These are phyloP conservation scores for Acanthurus tractus DNA, from an alignment of 2,797 vertebrate species.

Conservation along the genomic window DNA sequence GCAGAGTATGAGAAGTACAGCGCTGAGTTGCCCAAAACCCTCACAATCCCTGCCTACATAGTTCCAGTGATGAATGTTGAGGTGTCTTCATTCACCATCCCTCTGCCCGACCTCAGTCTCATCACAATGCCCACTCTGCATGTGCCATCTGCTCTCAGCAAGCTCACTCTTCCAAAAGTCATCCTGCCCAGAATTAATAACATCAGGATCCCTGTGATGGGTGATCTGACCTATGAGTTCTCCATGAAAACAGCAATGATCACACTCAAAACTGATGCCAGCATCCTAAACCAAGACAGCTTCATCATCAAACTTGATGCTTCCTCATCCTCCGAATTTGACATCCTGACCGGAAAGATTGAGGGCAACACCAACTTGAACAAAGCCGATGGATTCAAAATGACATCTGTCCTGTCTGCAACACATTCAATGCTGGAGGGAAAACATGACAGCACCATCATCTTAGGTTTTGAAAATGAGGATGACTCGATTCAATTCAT, in stretches of 20 bases:
- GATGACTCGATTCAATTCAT: slow-evolving; percentile 86
- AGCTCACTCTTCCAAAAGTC: slow-evolving; percentile 88
- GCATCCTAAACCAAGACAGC: slow-evolving; percentile 90
- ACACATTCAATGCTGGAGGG: slow-evolving; percentile 85
- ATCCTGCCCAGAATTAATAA: slow-evolving; percentile 79
- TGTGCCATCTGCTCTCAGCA: slow-evolving; percentile 84
- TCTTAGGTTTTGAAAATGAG: slow-evolving; percentile 81
- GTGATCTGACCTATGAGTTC: slow-evolving; percentile 92
- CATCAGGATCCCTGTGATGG: slow-evolving; percentile 90
- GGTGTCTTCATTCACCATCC: slow-evolving; percentile 86
- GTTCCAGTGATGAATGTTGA: slow-evolving; percentile 89
- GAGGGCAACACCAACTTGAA: slow-evolving; percentile 88
- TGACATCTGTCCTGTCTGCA: slow-evolving; percentile 86
- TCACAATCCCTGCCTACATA: slow-evolving; percentile 87
- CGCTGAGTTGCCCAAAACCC: slow-evolving; percentile 83
- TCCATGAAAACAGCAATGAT: slow-evolving; percentile 91
- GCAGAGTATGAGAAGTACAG: slow-evolving; percentile 86
- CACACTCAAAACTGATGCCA: slow-evolving; percentile 87
- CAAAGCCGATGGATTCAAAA: slow-evolving; percentile 84
- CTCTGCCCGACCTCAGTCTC: slow-evolving; percentile 84
- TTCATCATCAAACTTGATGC: slow-evolving; percentile 86
- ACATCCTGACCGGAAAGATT: slow-evolving; percentile 88
- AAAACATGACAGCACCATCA: slow-evolving; percentile 88
- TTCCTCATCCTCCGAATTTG: slow-evolving; percentile 87
- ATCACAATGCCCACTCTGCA: slow-evolving; percentile 84